Base-by-base conservation (phyloP, 1,140 invertebrate genomes). In the Papilio aristodemus region DNA sequence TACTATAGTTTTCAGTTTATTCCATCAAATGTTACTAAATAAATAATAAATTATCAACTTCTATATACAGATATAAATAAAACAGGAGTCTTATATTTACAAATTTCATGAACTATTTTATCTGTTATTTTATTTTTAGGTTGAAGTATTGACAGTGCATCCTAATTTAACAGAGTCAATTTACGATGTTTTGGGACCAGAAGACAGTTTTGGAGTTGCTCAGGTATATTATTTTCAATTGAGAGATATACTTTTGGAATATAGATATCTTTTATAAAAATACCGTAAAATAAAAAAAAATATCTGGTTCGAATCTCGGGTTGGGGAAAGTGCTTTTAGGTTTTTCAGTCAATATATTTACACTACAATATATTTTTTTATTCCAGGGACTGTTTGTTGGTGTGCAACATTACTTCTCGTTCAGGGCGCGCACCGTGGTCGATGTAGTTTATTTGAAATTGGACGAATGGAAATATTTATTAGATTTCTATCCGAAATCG, bases 131-230 rank as follows among this genome's bases (percentile, higher is more conserved):
- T 66, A 59, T 67, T 76, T 78, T 25, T 64, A 92, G 91, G 91
- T 92, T 2, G 90, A 92, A 77, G 90, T 92, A 1, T 72, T 92
- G 54, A 92, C 90, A n/a, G 90, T 92, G 0, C 89, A 91, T 75
- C 79, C 83, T 25, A 92, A 91, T 72, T 73, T 91, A 39, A 91
- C 89, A 0, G 91, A 92, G 77, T 92, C 90, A 0, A 87, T 92
- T 73, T 91, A 92, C 57, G 90, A 92, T 60, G 76, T 92, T 13
- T 71, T 92, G 19, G 87, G 86, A n/a, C 86, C 84, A 5, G 87
- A 90, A 77, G 91, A 92, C 41, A 90, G 89, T 68, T 92, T 92
- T 76, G 91, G 91, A 14, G 75, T 91, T 3, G 87, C 86, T 27
- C 91, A 91, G 80, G 88, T 87, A 78, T 58, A n/a, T n/a, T n/a